These are phyloP conservation scores for Himantopus leucocephalus DNA, from an alignment of 2,113 vertebrate genomes.

Conservation along the genomic window DNA sequence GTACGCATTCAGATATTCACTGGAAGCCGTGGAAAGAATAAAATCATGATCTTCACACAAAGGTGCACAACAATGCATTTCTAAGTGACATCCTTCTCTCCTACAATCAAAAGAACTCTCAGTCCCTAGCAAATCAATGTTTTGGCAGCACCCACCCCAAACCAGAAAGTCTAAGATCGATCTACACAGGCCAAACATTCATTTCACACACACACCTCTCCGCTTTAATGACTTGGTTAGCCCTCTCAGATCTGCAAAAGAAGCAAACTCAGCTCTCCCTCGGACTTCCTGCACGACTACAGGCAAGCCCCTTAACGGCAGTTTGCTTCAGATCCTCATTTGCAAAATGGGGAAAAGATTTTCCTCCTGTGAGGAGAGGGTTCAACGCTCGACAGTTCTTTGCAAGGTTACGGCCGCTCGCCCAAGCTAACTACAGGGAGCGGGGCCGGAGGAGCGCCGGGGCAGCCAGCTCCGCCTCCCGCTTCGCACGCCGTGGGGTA, in stretches of 20 bases:
- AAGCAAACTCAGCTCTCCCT: background rate
- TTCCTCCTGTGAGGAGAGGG: background rate
- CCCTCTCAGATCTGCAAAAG: background rate
- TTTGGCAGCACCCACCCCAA: background rate
- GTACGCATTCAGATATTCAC: background rate
- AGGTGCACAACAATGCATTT: fast-evolving
- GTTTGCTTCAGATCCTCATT: background rate
- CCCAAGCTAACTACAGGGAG: background rate
- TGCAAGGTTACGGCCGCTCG: background rate
- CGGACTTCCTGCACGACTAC: background rate
- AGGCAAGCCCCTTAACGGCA: background rate
- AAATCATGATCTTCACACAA: background rate
- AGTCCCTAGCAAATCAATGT: background rate
- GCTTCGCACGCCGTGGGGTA: background rate
- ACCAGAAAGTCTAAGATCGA: background rate
- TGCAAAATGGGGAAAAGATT: background rate
- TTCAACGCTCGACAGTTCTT: background rate
- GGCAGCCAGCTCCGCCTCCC: background rate
- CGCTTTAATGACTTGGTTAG: background rate
- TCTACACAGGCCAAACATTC: background rate
- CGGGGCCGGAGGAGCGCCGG: background rate
- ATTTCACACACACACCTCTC: background rate
- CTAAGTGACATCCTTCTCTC: fast-evolving
- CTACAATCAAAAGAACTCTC: background rate
- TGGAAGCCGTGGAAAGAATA: fast-evolving